Conservation (phyloP, 2,113 vertebrate genomes). For the Malurus melanocephalus region DNA sequence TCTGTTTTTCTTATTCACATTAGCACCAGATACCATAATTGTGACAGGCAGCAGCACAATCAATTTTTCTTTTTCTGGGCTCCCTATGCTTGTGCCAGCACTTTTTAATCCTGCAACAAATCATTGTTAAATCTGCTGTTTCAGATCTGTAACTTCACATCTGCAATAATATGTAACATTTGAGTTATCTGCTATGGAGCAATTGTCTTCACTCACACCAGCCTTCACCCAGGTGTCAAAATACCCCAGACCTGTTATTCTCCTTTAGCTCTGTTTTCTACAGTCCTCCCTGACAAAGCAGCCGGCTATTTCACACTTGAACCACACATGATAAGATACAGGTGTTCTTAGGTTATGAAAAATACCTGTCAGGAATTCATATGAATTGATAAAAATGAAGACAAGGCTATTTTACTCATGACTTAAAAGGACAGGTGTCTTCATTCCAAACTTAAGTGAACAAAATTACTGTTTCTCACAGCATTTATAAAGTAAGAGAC, state of each 20-base stretch:
- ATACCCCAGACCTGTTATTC: neutral
- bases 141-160: neutral
- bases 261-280: neutral
- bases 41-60: neutral
- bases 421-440: neutral
- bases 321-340: neutral
- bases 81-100: neutral
- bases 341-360: neutral
- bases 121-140: neutral
- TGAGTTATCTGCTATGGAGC: neutral
- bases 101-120: neutral
- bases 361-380: neutral
- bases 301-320: neutral
- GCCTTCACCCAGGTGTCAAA: neutral
- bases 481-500: neutral
- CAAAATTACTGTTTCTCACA: neutral
- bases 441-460: neutral
- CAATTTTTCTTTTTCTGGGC: neutral
- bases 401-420: neutral
- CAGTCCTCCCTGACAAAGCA: neutral
- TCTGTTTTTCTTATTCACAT: neutral
- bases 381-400: neutral
- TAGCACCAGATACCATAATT: neutral
- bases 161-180: neutral
- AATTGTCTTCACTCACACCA: neutral